Percentiles rank a stretch among this genome's conserved stretches.
phyloP scores from a whole-genome alignment of 2,113 vertebrate species.

The Rissa tridactyla region DNA sequence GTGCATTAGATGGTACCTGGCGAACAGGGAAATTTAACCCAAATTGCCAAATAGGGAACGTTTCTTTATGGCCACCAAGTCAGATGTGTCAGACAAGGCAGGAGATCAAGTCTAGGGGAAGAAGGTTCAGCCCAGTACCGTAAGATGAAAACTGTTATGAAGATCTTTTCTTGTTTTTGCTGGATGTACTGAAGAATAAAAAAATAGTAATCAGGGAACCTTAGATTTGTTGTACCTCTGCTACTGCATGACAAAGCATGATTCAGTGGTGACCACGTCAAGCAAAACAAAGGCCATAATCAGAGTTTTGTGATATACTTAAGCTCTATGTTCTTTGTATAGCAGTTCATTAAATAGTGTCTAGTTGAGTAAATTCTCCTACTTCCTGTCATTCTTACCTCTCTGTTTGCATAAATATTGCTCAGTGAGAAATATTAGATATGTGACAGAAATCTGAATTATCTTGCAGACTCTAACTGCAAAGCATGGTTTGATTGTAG shows the following conservation, averaged over 20 bases:
- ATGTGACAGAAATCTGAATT: neutral
- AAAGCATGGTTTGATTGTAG: neutral
- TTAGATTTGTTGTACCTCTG: neutral
- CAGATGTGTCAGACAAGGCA: neutral
- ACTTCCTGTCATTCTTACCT: neutral
- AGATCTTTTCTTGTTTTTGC: neutral
- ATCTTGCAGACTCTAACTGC: neutral
- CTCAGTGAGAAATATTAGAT: neutral
- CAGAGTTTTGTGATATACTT: neutral
- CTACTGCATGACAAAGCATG: neutral
- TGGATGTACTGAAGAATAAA: neutral
- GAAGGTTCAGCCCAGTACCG: neutral
- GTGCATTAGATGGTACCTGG: neutral
- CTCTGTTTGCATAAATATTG: neutral
- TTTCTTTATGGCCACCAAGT: neutral
- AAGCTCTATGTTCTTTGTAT: neutral
- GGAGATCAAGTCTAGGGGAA: neutral
- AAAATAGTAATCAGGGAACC: neutral
- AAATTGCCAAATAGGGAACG: neutral
- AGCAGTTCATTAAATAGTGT: neutral
- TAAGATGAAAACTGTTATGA: neutral
- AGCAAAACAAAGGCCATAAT: neutral
- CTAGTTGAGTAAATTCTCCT: neutral
- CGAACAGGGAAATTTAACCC: neutral
- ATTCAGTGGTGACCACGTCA: rapidly evolving